Percentiles rank a stretch among this genome's conserved stretches.
These are phyloP conservation scores for Macrobrachium rosenbergii DNA, from an alignment of 1,140 invertebrate species.

Conservation along the genomic window DNA sequence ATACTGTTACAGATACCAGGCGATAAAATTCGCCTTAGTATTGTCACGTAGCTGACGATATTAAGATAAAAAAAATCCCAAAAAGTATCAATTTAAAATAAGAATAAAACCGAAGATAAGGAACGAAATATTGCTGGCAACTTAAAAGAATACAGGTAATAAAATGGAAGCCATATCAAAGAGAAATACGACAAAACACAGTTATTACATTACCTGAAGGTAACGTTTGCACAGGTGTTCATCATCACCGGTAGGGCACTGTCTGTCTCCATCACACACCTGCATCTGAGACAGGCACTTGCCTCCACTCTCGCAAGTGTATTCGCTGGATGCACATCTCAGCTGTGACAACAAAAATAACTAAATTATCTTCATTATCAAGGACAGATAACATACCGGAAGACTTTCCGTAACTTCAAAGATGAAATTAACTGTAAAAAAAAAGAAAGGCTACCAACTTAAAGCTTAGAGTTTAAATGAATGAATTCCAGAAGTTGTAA, in stretches of 20 bases:
- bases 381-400: background rate
- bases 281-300: slow-evolving; percentile 19
- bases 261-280: slow-evolving; percentile 53
- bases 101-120: too few species aligned
- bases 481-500: background rate
- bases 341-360: slow-evolving; percentile 19
- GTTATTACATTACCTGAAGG: background rate
- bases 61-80: too few species aligned
- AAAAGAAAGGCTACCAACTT: too few species aligned
- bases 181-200: background rate
- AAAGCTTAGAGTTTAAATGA: too few species aligned
- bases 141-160: background rate
- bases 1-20: background rate
- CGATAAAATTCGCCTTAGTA: background rate
- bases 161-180: background rate
- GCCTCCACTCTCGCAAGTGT: slow-evolving; percentile 27
- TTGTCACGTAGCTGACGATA: too few species aligned
- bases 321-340: slow-evolving; percentile 32
- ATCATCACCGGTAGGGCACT: slow-evolving; percentile 57
- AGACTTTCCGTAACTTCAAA: background rate
- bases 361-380: too few species aligned
- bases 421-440: background rate
- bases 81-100: too few species aligned
- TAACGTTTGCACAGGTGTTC: slow-evolving; percentile 43
- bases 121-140: background rate